phyloP scores from a whole-genome alignment of 2,113 vertebrate species.

The Pelodiscus sinensis region DNA sequence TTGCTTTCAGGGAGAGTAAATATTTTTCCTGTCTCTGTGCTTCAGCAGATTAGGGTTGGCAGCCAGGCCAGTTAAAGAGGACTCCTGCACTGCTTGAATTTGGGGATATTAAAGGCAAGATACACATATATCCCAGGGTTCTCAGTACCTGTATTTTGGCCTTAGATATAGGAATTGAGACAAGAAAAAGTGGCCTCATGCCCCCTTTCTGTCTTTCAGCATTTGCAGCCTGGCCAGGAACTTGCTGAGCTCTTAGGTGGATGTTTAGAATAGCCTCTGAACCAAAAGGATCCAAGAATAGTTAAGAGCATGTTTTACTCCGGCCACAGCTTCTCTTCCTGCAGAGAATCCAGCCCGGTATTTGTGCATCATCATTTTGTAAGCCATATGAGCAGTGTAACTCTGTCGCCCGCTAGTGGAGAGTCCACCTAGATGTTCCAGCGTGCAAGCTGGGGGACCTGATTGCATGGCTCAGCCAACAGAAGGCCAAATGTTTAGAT shows the following conservation, averaged over 20 bases:
- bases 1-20: neutral
- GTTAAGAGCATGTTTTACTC: neutral
- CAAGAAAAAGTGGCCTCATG: neutral
- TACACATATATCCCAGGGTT: neutral
- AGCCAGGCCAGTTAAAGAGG: neutral
- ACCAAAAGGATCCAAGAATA: neutral
- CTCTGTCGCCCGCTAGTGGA: neutral
- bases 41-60: neutral
- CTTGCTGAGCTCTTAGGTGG: neutral
- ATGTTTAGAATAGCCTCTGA: neutral
- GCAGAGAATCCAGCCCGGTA: neutral
- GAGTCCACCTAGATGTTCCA: neutral
- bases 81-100: neutral
- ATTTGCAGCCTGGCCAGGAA: neutral
- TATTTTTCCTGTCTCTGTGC: neutral
- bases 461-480: neutral
- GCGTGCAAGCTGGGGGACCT: neutral
- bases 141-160: neutral
- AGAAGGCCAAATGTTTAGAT: neutral
- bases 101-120: neutral
- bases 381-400: neutral
- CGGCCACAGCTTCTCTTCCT: neutral
- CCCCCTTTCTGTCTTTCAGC: neutral
- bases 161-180: neutral
- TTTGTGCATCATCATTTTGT: neutral